Conservation (phyloP, 1,140 invertebrate species). For the Hypsibius dujardini region DNA sequence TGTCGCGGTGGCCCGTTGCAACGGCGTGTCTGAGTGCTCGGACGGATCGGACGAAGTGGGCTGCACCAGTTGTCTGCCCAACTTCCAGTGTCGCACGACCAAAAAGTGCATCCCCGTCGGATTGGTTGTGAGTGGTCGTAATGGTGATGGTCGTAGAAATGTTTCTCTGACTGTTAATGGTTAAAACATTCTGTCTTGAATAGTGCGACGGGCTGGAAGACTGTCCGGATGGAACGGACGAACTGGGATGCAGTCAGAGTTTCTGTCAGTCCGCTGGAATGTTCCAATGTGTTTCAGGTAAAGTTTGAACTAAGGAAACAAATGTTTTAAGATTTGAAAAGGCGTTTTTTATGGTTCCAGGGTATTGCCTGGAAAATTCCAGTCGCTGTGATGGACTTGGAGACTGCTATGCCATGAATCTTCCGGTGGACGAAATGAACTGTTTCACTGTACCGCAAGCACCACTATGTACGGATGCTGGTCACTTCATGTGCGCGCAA, state of each 20-base stretch:
- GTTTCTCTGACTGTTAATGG: not conserved
- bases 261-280: not conserved
- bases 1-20: not conserved
- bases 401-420: constrained; percentile 5
- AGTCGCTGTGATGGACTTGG: constrained; percentile 10
- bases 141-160: too few relatives aligned
- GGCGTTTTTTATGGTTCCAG: too few relatives aligned
- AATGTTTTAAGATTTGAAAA: too few relatives aligned
- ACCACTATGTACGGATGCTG: not conserved
- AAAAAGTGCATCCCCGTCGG: not conserved
- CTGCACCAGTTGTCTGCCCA: not conserved
- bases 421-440: constrained; percentile 12
- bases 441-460: not conserved
- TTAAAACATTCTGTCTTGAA: not conserved
- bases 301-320: too few relatives aligned
- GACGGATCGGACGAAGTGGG: not conserved
- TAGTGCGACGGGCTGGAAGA: constrained; percentile 13
- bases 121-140: not conserved
- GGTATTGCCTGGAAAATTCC: constrained; percentile 10
- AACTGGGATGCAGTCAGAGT: not conserved
- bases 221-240: not conserved
- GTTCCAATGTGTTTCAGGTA: constrained; percentile 15
- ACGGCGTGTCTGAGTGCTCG: not conserved
- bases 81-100: not conserved
- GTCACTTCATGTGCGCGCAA: not conserved